Base-by-base conservation (phyloP, 1,140 invertebrate species). In the Pseudachorutes palmiensis region DNA sequence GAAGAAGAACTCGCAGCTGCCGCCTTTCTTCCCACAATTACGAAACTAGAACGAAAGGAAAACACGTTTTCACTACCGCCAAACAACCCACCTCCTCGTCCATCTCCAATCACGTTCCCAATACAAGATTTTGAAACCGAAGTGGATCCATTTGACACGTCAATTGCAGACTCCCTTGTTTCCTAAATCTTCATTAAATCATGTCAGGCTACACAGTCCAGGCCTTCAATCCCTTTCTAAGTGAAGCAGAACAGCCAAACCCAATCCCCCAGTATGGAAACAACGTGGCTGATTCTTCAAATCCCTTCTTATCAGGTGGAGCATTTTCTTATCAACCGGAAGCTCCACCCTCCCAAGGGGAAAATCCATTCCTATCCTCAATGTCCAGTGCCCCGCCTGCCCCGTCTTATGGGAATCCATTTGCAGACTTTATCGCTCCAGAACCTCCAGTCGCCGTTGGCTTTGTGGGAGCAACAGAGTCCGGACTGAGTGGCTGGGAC, bases 211-310 rank as follows among this genome's bases (percentile, higher is more conserved):
- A 63, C n/a, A 58, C 64, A 32, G n/a, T 59, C 49, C 75, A 70
- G 33, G 67, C 68, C 12, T 74, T 76, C 41, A 90, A 90, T 80
- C 88, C 88, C 32, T 90, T 90, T 75, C 83, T 90, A 48, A 83
- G 86, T 72, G 82, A 84, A 33, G 30, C 62, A 0, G 66, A 72
- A 33, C 57, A 33, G 32, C 51, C n/a, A 55, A 55, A 5, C 51
- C 9, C 24, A n/a, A n/a, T n/a, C 1, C 71, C 5, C 19, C 70
- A 33, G 55, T 45, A 60, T 60, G 9, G 60, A 49, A 33, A 29
- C 62, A 30, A 60, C 59, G 22, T 48, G 28, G 33, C 66, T 31
- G 33, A 65, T 0, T 59, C 65, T 29, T 66, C 72, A 24, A 71
- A 71, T 69, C 72, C 72, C 2, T 74, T 74, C 28, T 29, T 74